phyloP scores from a whole-genome alignment of 2,797 vertebrate species.

The Crocodylus rhombifer region DNA sequence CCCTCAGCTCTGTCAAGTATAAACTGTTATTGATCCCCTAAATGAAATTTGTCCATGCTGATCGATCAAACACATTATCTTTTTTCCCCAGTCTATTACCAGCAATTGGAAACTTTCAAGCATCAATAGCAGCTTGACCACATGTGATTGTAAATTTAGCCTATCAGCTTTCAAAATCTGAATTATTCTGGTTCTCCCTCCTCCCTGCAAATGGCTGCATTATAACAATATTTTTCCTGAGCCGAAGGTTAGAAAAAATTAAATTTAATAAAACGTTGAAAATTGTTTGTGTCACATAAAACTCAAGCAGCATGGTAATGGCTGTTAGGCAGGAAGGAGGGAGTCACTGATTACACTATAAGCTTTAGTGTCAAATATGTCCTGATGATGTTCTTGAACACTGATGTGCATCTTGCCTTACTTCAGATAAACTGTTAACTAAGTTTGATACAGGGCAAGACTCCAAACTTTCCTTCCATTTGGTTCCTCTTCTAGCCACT shows the following conservation, averaged over 20 bases:
- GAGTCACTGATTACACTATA: not conserved
- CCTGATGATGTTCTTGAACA: not conserved
- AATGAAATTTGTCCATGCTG: conserved; percentile 99
- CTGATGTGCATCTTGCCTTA: not conserved
- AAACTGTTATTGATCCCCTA: conserved; percentile 99
- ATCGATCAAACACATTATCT: conserved; percentile 99
- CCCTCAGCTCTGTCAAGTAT: conserved; percentile 95
- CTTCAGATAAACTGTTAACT: not conserved
- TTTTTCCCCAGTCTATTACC: conserved; percentile 96
- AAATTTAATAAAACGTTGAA: conserved; percentile 26
- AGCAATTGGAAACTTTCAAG: conserved; percentile 92
- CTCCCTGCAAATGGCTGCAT: not conserved
- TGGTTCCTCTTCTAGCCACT: not conserved
- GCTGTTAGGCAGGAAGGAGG: fast-evolving
- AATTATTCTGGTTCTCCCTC: conserved; percentile 23
- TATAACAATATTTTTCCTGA: conserved; percentile 43
- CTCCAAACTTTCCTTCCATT: not conserved
- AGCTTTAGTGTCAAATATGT: not conserved
- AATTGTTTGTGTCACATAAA: not conserved
- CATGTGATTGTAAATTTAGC: conserved; percentile 84
- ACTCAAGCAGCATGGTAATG: not conserved
- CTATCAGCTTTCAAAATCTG: conserved; percentile 59
- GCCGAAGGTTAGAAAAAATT: conserved; percentile 51
- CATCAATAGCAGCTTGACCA: conserved; percentile 91
- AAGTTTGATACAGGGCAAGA: not conserved